phyloP scores from a whole-genome alignment of 2,888 invertebrate genomes.

The Dasypolia templi region DNA sequence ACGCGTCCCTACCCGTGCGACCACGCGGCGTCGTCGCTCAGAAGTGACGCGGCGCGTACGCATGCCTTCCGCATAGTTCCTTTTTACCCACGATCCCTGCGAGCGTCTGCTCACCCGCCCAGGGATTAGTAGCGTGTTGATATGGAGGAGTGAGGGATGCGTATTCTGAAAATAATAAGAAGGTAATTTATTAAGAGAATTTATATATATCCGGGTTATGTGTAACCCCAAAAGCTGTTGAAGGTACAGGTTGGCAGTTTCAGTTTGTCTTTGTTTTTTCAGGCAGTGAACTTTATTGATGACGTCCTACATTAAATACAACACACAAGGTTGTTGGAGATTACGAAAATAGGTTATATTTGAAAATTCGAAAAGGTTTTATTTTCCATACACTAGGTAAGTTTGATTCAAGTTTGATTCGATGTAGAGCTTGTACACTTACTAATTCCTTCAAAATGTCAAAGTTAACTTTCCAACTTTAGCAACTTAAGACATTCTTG shows the following conservation, averaged over 20 bases:
- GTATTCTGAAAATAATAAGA: constrained; percentile 41
- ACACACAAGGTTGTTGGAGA: background rate
- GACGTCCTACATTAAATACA: background rate
- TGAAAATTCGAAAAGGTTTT: background rate
- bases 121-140: constrained; percentile 32
- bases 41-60: constrained; percentile 38
- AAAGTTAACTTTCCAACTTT: constrained; percentile 13
- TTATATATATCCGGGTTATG: background rate
- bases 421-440: background rate
- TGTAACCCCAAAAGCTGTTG: background rate
- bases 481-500: constrained; percentile 23
- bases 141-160: background rate
- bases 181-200: background rate
- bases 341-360: background rate
- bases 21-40: constrained; percentile 46
- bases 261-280: background rate
- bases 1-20: constrained; percentile 39
- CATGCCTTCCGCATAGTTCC: constrained; percentile 55
- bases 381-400: background rate
- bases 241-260: background rate
- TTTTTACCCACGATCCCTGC: constrained; percentile 62
- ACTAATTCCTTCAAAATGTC: background rate
- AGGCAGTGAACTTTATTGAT: background rate
- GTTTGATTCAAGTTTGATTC: background rate
- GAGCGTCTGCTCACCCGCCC: constrained; percentile 50